These are phyloP conservation scores for Bombus affinis DNA, from an alignment of 1,140 invertebrate genomes.

Conservation along the genomic window DNA sequence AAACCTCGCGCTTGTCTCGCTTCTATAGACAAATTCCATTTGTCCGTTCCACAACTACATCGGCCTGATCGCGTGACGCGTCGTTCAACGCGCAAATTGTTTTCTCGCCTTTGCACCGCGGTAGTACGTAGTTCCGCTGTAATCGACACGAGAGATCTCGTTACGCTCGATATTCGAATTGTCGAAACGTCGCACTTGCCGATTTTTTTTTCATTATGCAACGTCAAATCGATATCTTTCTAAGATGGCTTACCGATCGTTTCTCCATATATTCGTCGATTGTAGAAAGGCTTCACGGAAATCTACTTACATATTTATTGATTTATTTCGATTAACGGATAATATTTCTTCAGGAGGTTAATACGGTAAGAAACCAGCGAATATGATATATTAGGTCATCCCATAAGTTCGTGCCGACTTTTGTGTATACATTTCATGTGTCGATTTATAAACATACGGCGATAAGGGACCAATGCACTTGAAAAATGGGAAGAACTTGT, in stretches of 20 bases:
- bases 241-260: neutral
- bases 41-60: neutral
- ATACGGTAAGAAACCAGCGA: too few species aligned
- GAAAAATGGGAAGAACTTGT: too few species aligned
- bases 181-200: neutral
- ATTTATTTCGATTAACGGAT: too few species aligned
- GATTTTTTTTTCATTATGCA: neutral
- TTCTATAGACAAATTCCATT: neutral
- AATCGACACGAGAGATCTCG: slow-evolving; percentile 31
- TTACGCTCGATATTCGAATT: neutral
- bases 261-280: neutral
- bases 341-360: too few species aligned
- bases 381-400: too few species aligned
- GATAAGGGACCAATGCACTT: too few species aligned
- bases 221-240: neutral
- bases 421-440: too few species aligned
- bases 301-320: too few species aligned
- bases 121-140: neutral
- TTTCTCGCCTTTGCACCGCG: too few species aligned
- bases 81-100: neutral
- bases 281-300: too few species aligned
- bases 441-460: too few species aligned
- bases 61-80: slow-evolving; percentile 28
- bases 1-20: neutral
- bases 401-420: too few species aligned